Evolutionary conservation across 1,140 invertebrate genomes (phyloP).

Genomic region (Leptonema lineaticorne): DNA sequence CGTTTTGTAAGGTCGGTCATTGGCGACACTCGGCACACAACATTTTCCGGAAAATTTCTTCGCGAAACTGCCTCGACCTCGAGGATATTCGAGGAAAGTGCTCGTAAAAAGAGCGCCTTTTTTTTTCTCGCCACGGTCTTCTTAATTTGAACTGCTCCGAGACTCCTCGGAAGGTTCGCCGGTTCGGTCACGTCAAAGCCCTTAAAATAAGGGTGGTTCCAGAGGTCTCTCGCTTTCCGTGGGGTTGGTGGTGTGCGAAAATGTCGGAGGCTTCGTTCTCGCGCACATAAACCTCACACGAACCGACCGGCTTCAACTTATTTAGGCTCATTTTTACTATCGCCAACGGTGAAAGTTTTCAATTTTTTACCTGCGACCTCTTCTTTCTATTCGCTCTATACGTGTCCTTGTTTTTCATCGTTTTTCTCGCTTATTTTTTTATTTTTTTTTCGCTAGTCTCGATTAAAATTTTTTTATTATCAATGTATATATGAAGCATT

Average conservation of each 20-base stretch:
- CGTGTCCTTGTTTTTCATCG: too few species aligned
- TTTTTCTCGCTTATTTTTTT: too few species aligned
- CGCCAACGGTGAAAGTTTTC: conserved; percentile 1
- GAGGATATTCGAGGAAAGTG: too few species aligned
- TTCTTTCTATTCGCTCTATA: too few species aligned
- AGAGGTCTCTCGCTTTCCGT: too few species aligned
- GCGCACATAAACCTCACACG: neutral
- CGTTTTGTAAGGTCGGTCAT: neutral
- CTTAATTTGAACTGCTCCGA: neutral
- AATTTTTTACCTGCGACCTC: too few species aligned
- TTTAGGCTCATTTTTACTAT: conserved; percentile 15
- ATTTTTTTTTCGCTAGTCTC: too few species aligned
- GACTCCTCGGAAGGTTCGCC: neutral
- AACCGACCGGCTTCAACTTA: neutral
- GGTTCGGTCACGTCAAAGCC: conserved; percentile 6
- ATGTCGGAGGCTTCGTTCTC: conserved; percentile 8
- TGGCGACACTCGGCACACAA: neutral
- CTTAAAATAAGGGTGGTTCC: conserved; percentile 7
- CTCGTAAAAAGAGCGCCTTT: neutral
- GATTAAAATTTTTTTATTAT: too few species aligned
- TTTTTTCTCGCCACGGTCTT: too few species aligned
- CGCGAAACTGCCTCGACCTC: neutral
- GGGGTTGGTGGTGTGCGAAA: too few species aligned
- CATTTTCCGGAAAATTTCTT: neutral
- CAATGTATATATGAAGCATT: too few species aligned